Base-by-base conservation (phyloP, 2,888 invertebrate genomes). In the Elmis aenea region DNA sequence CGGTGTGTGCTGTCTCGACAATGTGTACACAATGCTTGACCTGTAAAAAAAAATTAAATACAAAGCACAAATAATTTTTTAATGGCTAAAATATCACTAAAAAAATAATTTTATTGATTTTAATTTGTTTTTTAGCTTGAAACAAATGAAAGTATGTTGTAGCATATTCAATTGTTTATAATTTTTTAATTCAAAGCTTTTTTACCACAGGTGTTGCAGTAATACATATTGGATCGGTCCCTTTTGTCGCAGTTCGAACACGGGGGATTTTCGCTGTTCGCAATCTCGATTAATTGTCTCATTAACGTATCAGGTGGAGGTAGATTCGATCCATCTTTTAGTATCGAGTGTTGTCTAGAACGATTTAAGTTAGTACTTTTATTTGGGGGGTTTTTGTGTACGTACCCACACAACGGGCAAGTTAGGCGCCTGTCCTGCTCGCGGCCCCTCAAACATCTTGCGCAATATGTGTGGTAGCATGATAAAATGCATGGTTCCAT, bases 191-290 rank as follows among this genome's bases (percentile, higher is more conserved):
- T n/a, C n/a, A n/a, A n/a, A n/a, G n/a, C n/a, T n/a, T n/a, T n/a
- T n/a, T 59, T 68, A 79, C 81, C 79, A 61, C 85, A 85, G 27
- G 85, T 85, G 60, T 81, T 83, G 70, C 85, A 85, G 70, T 83
- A 84, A 64, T 73, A 84, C 85, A 85, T 85, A 37, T 81, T 80
- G 38, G 73, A 66, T 44, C 76, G 72, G 58, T 79, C 77, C 12
- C 77, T 66, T 54, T 83, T 83, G 67, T 85, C 85, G 66, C 85
- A 85, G 65, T 85, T 85, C 43, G 84, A 83, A 67, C 85, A 85
- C 3, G 78, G 75, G 30, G 84, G 83, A 59, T 81, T 79, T 54
- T 81, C 79, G 44, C 81, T 79, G 54, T 81, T 78, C 1, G 82
- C 78, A 33, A 81, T 71, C 49, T 83, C 83, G 18, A 85, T 76